phyloP scores from a whole-genome alignment of 2,113 vertebrate genomes.

The Siniperca knerii region DNA sequence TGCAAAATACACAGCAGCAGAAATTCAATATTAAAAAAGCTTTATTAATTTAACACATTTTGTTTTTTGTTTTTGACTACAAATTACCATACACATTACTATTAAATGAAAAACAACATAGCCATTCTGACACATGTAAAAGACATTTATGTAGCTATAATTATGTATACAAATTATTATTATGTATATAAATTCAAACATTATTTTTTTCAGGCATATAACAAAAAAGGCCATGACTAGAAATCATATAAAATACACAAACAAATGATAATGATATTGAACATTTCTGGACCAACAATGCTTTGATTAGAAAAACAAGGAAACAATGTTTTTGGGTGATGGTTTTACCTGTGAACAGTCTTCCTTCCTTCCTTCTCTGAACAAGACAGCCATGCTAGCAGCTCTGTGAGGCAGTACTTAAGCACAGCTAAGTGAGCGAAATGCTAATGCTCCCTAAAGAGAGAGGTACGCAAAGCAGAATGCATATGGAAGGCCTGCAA shows the following conservation, averaged over 20 bases:
- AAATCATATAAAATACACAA: background rate
- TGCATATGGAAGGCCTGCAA: too few species aligned
- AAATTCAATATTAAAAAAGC: background rate
- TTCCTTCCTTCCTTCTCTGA: background rate
- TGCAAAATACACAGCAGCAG: background rate
- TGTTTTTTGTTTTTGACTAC: background rate
- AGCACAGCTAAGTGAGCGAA: background rate
- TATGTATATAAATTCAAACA: background rate
- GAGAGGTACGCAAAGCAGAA: too few species aligned
- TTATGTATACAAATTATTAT: background rate
- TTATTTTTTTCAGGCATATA: background rate
- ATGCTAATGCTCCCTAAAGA: background rate
- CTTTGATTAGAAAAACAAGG: background rate
- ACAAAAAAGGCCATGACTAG: background rate
- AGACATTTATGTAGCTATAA: background rate
- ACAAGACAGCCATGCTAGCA: background rate
- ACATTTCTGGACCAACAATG: background rate
- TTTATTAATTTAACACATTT: slow-evolving; percentile 20
- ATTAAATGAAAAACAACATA: background rate
- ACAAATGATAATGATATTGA: background rate
- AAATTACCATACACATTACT: background rate
- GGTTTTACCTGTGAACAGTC: background rate
- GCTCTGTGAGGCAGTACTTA: background rate
- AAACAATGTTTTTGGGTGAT: background rate
- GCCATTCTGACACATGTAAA: background rate